Conservation (phyloP, 2,113 vertebrate genomes). For the Ictalurus punctatus region DNA sequence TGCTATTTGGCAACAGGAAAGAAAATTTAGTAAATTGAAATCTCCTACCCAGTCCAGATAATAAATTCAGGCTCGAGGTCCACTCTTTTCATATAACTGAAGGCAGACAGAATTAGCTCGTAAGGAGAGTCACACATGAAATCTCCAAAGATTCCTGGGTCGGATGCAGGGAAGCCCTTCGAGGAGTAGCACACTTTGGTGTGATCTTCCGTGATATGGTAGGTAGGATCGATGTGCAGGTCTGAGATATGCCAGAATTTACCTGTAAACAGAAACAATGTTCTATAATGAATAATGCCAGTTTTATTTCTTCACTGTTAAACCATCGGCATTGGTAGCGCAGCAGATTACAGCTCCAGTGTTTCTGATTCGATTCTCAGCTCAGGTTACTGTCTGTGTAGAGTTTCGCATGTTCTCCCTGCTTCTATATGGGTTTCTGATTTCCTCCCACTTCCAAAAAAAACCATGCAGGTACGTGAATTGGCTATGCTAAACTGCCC, state of each 20-base stretch:
- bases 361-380: neutral
- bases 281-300: neutral
- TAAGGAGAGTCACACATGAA: conserved; percentile 94
- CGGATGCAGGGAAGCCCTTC: conserved; percentile 80
- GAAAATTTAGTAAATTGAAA: neutral
- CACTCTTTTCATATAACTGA: conserved; percentile 80
- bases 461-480: neutral
- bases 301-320: neutral
- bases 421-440: neutral
- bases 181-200: conserved; percentile 92
- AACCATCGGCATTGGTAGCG: neutral
- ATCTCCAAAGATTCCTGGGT: conserved; percentile 87
- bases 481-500: neutral
- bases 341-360: neutral
- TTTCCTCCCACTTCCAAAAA: neutral
- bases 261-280: conserved; percentile 69
- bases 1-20: neutral
- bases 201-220: conserved; percentile 82
- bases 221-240: conserved; percentile 92
- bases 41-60: conserved; percentile 95
- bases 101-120: conserved; percentile 89
- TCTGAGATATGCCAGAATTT: conserved; percentile 96
- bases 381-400: no score
- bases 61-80: conserved; percentile 82
- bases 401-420: no score